phyloP scores from a whole-genome alignment of 2,888 invertebrate genomes.

The Plebejus anna region DNA sequence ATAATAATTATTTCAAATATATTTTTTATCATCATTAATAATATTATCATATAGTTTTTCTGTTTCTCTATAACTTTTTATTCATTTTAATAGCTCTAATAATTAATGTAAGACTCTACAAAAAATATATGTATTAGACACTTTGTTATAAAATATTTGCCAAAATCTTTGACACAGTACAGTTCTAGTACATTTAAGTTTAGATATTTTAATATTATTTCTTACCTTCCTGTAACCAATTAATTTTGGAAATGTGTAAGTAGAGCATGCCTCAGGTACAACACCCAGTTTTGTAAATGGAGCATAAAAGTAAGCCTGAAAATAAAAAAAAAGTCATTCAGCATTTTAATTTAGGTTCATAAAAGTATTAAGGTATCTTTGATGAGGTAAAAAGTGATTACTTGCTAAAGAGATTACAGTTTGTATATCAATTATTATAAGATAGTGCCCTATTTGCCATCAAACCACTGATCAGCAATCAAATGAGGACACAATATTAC shows the following conservation, averaged over 20 bases:
- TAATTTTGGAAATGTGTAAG: conserved; percentile 89
- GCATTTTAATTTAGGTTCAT: background rate
- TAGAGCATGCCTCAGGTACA: conserved; percentile 93
- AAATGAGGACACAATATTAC: too few species aligned
- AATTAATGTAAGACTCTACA: too few species aligned
- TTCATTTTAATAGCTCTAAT: too few species aligned
- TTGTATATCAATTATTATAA: background rate
- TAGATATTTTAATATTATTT: background rate
- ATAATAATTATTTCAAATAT: too few species aligned
- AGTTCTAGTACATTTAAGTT: background rate
- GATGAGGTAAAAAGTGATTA: background rate
- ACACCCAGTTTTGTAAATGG: conserved; percentile 93
- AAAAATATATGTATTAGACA: too few species aligned
- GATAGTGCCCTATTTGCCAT: background rate
- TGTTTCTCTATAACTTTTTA: too few species aligned
- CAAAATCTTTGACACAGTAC: background rate
- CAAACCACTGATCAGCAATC: too few species aligned
- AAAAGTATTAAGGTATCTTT: background rate
- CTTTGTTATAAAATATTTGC: too few species aligned
- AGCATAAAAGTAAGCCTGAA: conserved; percentile 91
- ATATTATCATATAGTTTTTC: too few species aligned
- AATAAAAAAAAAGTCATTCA: conserved; percentile 37
- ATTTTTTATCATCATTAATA: too few species aligned
- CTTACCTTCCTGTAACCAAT: conserved; percentile 89
- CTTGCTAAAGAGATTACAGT: too few species aligned